Evolutionary conservation across 2,888 invertebrate genomes (phyloP).

Genomic region (Synanthedon tipuliformis): DNA sequence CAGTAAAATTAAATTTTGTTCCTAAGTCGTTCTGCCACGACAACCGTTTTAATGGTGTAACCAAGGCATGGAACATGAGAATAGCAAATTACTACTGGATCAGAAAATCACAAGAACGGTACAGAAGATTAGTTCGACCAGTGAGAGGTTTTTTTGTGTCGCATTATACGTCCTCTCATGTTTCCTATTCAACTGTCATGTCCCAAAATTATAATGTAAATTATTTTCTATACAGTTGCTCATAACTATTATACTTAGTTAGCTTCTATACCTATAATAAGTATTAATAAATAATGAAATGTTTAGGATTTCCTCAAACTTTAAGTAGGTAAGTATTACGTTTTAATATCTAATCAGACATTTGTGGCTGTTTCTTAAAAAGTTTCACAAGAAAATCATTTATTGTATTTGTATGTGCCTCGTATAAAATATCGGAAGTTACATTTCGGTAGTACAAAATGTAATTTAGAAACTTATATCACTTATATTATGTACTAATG

Average conservation of each 20-base stretch:
- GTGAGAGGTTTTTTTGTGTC: slow-evolving; percentile 17
- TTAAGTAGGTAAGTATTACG: too few relatives aligned
- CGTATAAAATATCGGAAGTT: too few relatives aligned
- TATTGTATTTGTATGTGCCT: too few relatives aligned
- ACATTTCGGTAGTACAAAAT: too few relatives aligned
- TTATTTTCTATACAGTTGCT: neutral
- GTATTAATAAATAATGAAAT: too few relatives aligned
- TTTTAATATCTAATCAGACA: too few relatives aligned
- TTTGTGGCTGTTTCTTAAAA: too few relatives aligned
- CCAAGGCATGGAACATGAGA: slow-evolving; percentile 35
- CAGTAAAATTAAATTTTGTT: too few relatives aligned
- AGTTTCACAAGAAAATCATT: too few relatives aligned
- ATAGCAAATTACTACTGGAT: slow-evolving; percentile 55
- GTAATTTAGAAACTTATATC: too few relatives aligned
- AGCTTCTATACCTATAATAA: neutral
- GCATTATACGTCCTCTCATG: neutral
- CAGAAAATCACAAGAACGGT: slow-evolving; percentile 45
- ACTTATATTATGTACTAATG: too few relatives aligned
- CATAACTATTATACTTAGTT: neutral
- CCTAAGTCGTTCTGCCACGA: neutral
- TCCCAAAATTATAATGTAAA: neutral
- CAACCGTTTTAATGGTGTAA: slow-evolving; percentile 8
- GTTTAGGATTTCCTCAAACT: too few relatives aligned
- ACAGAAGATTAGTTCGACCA: slow-evolving; percentile 48
- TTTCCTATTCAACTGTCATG: slow-evolving; percentile 31